These are phyloP conservation scores for Amblyopsis rosae DNA, from an alignment of 2,113 vertebrate species.

Conservation along the genomic window DNA sequence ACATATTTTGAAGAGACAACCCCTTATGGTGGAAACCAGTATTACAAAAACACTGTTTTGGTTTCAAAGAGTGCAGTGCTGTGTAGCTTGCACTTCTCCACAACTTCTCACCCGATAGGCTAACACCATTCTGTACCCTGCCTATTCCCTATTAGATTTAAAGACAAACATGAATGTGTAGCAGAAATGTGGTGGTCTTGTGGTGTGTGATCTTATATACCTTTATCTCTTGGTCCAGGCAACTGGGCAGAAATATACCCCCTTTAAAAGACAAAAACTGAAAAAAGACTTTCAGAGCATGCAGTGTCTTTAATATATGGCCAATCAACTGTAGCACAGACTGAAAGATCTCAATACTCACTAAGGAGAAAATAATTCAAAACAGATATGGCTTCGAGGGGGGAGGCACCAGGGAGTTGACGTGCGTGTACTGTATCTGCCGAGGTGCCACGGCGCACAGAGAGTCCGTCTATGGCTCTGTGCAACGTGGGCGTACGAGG, in stretches of 20 bases:
- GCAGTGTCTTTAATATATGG: conserved; percentile 56
- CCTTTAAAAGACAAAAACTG: conserved; percentile 39
- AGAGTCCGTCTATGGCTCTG: conserved; percentile 29
- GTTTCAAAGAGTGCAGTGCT: no score
- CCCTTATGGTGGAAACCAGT: no score
- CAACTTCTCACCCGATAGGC: no score
- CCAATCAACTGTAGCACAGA: conserved; percentile 48
- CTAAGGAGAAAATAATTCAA: conserved; percentile 64
- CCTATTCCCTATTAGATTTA: no score
- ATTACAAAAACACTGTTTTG: no score
- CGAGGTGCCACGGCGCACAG: conserved; percentile 36
- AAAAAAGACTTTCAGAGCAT: conserved; percentile 48
- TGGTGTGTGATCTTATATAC: no score
- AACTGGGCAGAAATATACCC: conserved; percentile 58
- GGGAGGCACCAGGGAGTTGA: conserved; percentile 22
- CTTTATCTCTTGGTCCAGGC: conserved; percentile 46
- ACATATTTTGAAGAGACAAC: no score
- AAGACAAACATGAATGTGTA: no score
- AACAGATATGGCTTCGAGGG: conserved; percentile 19
- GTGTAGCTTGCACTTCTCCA: no score
- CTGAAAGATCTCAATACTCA: conserved; percentile 59
- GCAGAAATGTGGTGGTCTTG: no score
- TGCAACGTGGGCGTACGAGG: conserved; percentile 45
- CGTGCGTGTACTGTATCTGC: conserved; percentile 13
- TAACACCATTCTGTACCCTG: no score